Conservation (phyloP, 2,888 invertebrate species). For the Stramonita haemastoma region DNA sequence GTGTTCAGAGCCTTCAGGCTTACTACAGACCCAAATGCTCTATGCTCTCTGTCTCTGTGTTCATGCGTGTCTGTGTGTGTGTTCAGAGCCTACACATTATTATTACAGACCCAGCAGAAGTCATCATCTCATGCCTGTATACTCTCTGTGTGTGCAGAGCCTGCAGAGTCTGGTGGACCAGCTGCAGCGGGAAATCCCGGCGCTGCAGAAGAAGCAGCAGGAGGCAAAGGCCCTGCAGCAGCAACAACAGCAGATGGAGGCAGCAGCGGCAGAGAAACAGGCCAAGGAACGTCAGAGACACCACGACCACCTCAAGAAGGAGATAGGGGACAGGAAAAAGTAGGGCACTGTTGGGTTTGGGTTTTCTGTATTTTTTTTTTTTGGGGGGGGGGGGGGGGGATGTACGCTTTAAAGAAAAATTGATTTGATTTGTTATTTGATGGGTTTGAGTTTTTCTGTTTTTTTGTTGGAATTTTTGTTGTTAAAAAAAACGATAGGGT, state of each 20-base stretch:
- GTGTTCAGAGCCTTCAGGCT: too few relatives aligned
- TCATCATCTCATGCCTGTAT: background rate
- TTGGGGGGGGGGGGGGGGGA: too few relatives aligned
- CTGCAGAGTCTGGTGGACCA: slow-evolving; percentile 49
- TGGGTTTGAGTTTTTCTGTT: background rate
- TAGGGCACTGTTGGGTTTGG: background rate
- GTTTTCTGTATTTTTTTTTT: slow-evolving; percentile 26
- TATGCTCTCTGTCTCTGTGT: too few relatives aligned
- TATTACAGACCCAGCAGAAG: too few relatives aligned
- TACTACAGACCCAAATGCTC: too few relatives aligned
- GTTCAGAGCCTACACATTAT: background rate
- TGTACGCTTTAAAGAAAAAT: too few relatives aligned
- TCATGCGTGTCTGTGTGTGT: too few relatives aligned
- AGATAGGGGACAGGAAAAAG: slow-evolving; percentile 47
- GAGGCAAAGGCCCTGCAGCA: slow-evolving; percentile 55
- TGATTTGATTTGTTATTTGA: background rate
- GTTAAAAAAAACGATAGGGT: too few relatives aligned
- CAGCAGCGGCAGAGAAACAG: slow-evolving; percentile 46
- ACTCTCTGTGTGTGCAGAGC: slow-evolving; percentile 31
- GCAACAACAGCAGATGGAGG: slow-evolving; percentile 45
- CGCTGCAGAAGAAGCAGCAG: slow-evolving; percentile 53
- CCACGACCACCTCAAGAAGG: slow-evolving; percentile 52
- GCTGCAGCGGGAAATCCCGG: slow-evolving; percentile 50
- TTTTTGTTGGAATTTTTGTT: background rate
- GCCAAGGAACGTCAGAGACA: slow-evolving; percentile 46